Conservation (phyloP, 2,113 vertebrate species). For the Grammomys dolichurus region DNA sequence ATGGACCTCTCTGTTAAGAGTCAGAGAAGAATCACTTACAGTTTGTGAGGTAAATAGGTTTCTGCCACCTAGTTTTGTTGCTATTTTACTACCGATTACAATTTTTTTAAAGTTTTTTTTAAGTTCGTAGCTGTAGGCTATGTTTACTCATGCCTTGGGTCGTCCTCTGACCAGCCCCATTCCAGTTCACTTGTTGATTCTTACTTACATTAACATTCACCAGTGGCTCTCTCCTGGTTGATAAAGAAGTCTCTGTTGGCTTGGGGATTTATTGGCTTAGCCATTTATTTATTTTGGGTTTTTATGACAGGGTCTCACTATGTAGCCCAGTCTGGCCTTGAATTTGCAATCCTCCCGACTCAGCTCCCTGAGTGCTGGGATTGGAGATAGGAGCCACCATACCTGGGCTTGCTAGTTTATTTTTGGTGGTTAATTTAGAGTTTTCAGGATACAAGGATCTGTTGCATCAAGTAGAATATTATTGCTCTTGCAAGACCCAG, state of each 20-base stretch:
- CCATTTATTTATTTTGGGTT: not conserved
- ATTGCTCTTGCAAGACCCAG: not conserved
- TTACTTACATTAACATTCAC: not conserved
- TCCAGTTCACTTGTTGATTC: not conserved
- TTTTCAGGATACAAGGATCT: not conserved
- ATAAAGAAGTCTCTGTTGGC: not conserved
- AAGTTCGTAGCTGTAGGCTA: not conserved
- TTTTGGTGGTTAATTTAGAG: conserved; percentile 5
- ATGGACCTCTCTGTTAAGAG: not conserved
- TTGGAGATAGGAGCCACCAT: not conserved
- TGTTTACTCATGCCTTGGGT: not conserved
- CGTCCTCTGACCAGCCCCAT: not conserved
- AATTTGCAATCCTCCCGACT: not conserved
- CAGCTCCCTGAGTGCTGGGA: not conserved
- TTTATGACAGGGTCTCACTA: not conserved
- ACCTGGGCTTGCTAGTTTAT: not conserved
- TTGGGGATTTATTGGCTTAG: not conserved
- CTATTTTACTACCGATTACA: conserved; percentile 11
- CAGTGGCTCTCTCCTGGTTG: not conserved
- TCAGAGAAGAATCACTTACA: not conserved
- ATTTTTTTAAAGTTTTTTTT: too few relatives aligned
- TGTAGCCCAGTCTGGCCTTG: not conserved
- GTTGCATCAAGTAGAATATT: not conserved
- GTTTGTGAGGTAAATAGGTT: not conserved
- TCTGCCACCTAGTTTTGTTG: not conserved